These are phyloP conservation scores for Corythoichthys intestinalis DNA, from an alignment of 2,113 vertebrate genomes.

Conservation along the genomic window DNA sequence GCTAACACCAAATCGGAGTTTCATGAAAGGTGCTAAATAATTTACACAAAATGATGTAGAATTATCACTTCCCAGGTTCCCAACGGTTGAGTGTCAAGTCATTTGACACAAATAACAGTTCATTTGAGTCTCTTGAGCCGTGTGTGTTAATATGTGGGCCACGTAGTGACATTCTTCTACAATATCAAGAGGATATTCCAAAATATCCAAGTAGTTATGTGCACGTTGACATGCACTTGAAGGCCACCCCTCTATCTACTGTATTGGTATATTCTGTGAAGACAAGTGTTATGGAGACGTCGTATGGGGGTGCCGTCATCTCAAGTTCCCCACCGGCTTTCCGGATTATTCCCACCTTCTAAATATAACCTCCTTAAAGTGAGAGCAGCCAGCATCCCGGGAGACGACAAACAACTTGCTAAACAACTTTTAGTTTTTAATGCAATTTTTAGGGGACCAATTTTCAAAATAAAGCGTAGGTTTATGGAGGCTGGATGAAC, in stretches of 20 bases:
- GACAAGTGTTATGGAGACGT: background rate
- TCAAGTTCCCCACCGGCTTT: conserved; percentile 59
- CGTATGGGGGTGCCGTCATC: conserved; percentile 34
- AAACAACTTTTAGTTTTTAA: background rate
- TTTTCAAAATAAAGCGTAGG: background rate
- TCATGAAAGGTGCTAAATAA: no score
- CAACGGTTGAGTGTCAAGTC: background rate
- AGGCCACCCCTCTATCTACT: background rate
- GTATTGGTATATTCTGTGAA: background rate
- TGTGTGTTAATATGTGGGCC: background rate
- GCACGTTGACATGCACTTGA: background rate
- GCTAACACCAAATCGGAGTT: no score
- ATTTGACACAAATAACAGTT: background rate
- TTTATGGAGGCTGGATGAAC: background rate
- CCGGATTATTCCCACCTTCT: conserved; percentile 65
- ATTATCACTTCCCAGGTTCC: no score
- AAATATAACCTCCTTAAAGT: conserved; percentile 66
- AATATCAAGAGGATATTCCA: background rate
- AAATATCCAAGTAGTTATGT: background rate
- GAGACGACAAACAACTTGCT: conserved; percentile 12
- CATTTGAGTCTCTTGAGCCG: background rate
- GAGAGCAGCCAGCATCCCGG: background rate
- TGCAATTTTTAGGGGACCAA: background rate
- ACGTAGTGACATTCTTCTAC: conserved; percentile 1
- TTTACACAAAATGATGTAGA: no score